These are phyloP conservation scores for Alouatta palliata DNA, from an alignment of 2,113 vertebrate species.

Conservation along the genomic window DNA sequence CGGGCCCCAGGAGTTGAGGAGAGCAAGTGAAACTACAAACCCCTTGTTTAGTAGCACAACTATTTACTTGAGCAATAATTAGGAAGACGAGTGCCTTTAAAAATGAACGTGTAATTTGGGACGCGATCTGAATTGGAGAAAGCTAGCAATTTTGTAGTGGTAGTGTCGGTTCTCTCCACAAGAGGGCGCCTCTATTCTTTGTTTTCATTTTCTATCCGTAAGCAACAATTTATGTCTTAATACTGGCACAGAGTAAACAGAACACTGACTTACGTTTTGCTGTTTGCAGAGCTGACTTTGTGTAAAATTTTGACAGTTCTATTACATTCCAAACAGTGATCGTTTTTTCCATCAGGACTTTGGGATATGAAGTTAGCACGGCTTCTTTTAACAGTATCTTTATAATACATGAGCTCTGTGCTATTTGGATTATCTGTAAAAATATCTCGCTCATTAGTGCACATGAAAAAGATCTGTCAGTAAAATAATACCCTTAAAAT, in stretches of 20 bases:
- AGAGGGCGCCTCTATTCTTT: slow-evolving; percentile 59
- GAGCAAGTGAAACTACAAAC: background rate
- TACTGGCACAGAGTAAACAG: background rate
- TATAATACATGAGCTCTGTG: background rate
- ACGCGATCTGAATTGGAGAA: background rate
- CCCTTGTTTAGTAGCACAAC: background rate
- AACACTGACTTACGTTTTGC: slow-evolving; percentile 21
- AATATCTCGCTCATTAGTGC: slow-evolving; percentile 40
- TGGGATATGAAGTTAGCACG: background rate
- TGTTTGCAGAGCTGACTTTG: background rate
- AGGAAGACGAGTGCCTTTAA: background rate
- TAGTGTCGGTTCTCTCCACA: background rate
- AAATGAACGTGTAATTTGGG: background rate
- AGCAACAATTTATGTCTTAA: slow-evolving; percentile 5
- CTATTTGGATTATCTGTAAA: slow-evolving; percentile 33
- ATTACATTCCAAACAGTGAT: background rate
- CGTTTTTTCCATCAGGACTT: slow-evolving; percentile 10
- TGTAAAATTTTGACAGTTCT: background rate
- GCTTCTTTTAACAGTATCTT: background rate
- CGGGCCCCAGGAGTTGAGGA: background rate
- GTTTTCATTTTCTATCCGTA: slow-evolving; percentile 8
- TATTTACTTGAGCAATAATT: background rate
- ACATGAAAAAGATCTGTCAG: slow-evolving; percentile 46
- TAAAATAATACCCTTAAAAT: background rate
- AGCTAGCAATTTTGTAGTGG: background rate